Percentiles rank a stretch among this genome's conserved stretches.
These are phyloP conservation scores for Melanotaenia maccullochi DNA, from an alignment of 2,797 vertebrate genomes.

Conservation along the genomic window DNA sequence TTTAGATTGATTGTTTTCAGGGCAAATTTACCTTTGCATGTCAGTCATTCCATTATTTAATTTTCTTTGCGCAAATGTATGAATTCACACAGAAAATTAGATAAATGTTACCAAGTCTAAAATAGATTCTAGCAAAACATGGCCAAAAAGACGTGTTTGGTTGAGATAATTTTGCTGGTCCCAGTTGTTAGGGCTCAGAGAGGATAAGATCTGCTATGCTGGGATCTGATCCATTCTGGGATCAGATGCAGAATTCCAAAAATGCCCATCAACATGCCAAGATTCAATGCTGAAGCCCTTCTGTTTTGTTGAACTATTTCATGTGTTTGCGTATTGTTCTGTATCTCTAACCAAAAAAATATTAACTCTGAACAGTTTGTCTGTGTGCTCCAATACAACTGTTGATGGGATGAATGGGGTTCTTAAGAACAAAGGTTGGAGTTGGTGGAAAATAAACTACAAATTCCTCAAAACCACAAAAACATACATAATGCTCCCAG, in stretches of 20 bases:
- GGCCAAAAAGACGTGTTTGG: conserved; percentile 48
- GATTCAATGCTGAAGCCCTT: conserved; percentile 54
- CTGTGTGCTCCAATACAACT: conserved; percentile 14
- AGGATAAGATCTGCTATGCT: conserved; percentile 74
- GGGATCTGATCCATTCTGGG: conserved; percentile 69
- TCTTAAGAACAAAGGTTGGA: conserved; percentile 9
- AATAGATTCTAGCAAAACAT: conserved; percentile 30
- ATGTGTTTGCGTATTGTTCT: conserved; percentile 60
- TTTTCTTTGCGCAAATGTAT: conserved; percentile 2
- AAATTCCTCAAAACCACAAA: conserved; percentile 64
- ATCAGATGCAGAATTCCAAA: conserved; percentile 84
- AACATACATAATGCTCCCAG: conserved; percentile 54
- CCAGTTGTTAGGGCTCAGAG: conserved; percentile 65
- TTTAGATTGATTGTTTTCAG: conserved; percentile 27
- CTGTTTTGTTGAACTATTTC: conserved; percentile 58
- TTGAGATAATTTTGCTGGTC: conserved; percentile 52
- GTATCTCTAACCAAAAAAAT: conserved; percentile 43
- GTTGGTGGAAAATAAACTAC: conserved; percentile 48
- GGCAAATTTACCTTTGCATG: neutral
- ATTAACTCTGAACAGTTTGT: conserved; percentile 45
- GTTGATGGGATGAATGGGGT: conserved; percentile 10
- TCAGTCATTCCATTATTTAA: conserved; percentile 1
- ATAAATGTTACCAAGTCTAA: conserved; percentile 35
- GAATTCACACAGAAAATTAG: conserved; percentile 3
- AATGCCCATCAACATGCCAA: conserved; percentile 79